Evolutionary conservation across 2,113 vertebrate genomes (phyloP), one percentile per base, ranked within the genome.

Genomic region (Thamnophis sirtalis): DNA sequence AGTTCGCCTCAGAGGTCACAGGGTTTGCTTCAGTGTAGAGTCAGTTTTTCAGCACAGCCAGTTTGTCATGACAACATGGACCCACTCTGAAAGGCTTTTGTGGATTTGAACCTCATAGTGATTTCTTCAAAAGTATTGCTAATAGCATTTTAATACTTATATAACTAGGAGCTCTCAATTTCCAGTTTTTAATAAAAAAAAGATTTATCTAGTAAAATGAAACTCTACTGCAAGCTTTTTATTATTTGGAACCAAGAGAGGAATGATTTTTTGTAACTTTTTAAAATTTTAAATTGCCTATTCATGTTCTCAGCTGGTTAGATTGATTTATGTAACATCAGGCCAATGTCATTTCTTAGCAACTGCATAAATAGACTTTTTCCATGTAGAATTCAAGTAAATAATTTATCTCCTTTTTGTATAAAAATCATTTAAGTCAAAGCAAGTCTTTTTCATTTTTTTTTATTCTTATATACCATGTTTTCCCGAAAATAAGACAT

Each of bases 361-460:
- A 33, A 73, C 13, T n/a, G 0, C 1, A 38, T 80, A 80, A 80
- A 43, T 43, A 80, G 68, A 38, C n/a, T 38, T 80, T 80, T 80
- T 43, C 33, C n/a, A 43, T 43, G 33, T 80, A 56, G 80, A 51
- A 28, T 49, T 89, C 89, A 63, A 92, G 50, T 13, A 89, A 92
- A 53, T 85, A n/a, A 15, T 89, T 89, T 84, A 51, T 89, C 28
- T 87, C 48, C 22, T 58, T 4, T 56, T 56, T 84, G 26, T 13
- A 56, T 58, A 50, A 92, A 13, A 48, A 89, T 60, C 11, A 55
- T 55, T 89, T 84, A 88, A 92, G 38, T 49, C 86, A 92, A 80
- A 88, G 63, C 17, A 48, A 94, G 48, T 93, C 38, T 51, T 91
- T 63, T 90, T 92, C 56, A 33, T 43, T 93, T 93, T 91, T 91